A percentile compares a stretch with the other conserved stretches of the same genome.
Evolutionary conservation across 2,113 vertebrate species (phyloP).

Genomic region (Chauna torquata): DNA sequence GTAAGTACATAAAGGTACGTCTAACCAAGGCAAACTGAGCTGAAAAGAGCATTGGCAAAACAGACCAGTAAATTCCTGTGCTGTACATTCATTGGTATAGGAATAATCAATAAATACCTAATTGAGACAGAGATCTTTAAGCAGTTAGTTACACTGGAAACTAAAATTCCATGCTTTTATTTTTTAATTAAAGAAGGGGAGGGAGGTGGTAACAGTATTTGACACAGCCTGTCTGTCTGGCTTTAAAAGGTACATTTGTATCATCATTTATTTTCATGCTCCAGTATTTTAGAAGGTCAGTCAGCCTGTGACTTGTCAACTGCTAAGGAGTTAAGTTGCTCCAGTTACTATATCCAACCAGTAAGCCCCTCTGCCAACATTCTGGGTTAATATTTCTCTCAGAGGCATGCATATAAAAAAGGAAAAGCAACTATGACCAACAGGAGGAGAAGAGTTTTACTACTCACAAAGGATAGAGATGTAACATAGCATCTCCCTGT

Average conservation of each 20-base stretch:
- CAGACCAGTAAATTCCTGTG: not conserved
- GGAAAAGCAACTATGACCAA: not conserved
- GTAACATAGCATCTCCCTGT: not conserved
- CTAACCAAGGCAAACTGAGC: conserved; percentile 5
- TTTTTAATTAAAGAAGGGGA: not conserved
- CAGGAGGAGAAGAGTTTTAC: not conserved
- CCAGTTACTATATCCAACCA: conserved; percentile 33
- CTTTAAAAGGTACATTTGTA: conserved; percentile 32
- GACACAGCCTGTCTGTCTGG: not conserved
- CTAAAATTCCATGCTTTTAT: conserved; percentile 8
- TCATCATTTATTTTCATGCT: conserved; percentile 47
- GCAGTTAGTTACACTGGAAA: not conserved
- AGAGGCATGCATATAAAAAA: not conserved
- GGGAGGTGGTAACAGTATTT: not conserved
- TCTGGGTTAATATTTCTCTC: conserved; percentile 56
- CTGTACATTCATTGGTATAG: not conserved
- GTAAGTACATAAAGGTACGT: not conserved
- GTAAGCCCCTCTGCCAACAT: not conserved
- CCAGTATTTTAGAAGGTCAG: conserved; percentile 35
- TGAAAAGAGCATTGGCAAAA: not conserved
- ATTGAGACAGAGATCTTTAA: not conserved
- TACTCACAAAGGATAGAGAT: not conserved
- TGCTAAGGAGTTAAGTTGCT: conserved; percentile 17
- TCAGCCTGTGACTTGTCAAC: conserved; percentile 16
- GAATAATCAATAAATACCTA: not conserved